A percentile compares a stretch with the other conserved stretches of the same genome.
Evolutionary conservation across 2,888 invertebrate genomes (phyloP).

Genomic region (Ephialtes manifestator): DNA sequence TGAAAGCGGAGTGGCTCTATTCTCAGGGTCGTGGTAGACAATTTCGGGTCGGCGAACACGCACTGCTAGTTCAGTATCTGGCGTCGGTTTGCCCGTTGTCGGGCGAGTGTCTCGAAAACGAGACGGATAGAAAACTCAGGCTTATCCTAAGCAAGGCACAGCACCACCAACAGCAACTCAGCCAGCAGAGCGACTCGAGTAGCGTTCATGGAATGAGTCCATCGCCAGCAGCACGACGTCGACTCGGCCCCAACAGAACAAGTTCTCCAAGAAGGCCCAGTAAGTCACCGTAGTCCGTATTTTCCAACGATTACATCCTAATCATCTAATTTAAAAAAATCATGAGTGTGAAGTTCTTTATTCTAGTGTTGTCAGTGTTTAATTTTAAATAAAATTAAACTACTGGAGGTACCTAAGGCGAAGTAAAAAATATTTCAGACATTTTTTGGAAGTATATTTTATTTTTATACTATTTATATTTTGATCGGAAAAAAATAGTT

Average conservation of each 20-base stretch:
- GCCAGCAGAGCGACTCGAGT: constrained; percentile 88
- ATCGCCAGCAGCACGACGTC: constrained; percentile 86
- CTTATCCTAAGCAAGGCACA: constrained; percentile 96
- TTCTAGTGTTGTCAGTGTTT: too few species aligned
- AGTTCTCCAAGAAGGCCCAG: constrained; percentile 86
- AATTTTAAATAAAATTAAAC: too few species aligned
- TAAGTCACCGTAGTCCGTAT: constrained; percentile 77
- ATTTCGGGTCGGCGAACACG: constrained; percentile 94
- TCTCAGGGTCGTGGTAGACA: constrained; percentile 97
- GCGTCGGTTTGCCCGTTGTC: constrained; percentile 94
- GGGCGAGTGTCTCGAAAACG: constrained; percentile 93
- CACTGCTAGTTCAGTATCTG: constrained; percentile 93
- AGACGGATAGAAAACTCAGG: constrained; percentile 94
- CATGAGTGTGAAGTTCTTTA: too few species aligned
- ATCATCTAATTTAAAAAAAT: neutral
- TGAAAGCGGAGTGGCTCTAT: constrained; percentile 98
- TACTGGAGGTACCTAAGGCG: too few species aligned
- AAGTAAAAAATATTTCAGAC: too few species aligned
- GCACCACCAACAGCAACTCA: constrained; percentile 94
- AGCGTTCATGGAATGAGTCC: constrained; percentile 84
- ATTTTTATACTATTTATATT: too few species aligned
- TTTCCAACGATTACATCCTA: neutral
- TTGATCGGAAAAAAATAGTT: too few species aligned
- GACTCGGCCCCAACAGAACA: constrained; percentile 85
- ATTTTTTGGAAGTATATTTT: too few species aligned